Base-by-base conservation (phyloP, 2,888 invertebrate species). In the Athrips mouffetella region DNA sequence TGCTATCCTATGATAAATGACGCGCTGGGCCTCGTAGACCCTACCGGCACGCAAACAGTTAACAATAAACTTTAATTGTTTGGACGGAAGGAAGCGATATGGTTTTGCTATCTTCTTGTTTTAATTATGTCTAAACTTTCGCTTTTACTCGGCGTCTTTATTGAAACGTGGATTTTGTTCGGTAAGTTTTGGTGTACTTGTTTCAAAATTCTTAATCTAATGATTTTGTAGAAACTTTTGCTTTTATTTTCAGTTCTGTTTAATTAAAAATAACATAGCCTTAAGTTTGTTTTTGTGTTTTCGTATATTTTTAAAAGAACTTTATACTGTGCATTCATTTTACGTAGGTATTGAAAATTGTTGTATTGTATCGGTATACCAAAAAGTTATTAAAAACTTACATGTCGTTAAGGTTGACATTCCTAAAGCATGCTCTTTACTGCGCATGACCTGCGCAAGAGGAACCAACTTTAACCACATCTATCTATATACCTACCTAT, bases 401-500 rank as follows among this genome's bases (percentile, higher is more conserved):
- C 49, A 49, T 58, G 63, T 51, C 45, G 47, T 48, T 67, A 73
- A 66, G 64, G 66, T 54, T 59, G 60, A 67, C 48, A 61, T 64
- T 77, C 47, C 10, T 20, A 5, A 11, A 20, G 69, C 64, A 58
- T 58, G 63, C 52, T 7, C 2, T 39, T 30, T 54, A 68, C 54
- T 79, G 83, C 82, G 83, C 82, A 82, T 80, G 84, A 73, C 63
- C 76, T 80, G 82, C 80, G 82, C 82, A 78, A 64, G 81, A 79
- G 80, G 70, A 64, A 79, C 72, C n/a, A n/a, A n/a, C n/a, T n/a
- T n/a, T n/a, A n/a, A n/a, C n/a, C n/a, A n/a, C n/a, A n/a, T n/a
- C n/a, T n/a, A n/a, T 70, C 57, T 54, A 54, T 52, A 52, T 54
- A 58, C 44, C 52, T 60, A 62, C 55, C 7, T 3, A 2, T 35